Conservation (phyloP, 2,113 vertebrate species). For the Rafetus swinhoei region DNA sequence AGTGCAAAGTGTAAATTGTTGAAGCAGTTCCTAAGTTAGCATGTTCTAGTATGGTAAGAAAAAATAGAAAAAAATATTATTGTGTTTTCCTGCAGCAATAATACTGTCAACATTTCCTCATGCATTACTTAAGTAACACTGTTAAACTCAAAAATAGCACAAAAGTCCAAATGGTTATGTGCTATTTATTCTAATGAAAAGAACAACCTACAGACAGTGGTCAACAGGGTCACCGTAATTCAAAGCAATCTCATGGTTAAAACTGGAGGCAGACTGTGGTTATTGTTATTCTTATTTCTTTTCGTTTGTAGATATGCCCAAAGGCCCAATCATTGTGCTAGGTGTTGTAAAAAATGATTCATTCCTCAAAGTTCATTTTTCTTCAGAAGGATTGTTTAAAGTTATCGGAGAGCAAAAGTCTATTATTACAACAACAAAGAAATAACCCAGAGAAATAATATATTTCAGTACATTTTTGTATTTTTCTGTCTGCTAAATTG, state of each 20-base stretch:
- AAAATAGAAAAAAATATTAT: neutral
- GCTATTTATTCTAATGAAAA: neutral
- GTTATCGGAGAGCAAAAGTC: neutral
- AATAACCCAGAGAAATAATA: neutral
- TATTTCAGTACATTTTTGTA: neutral
- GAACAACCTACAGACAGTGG: neutral
- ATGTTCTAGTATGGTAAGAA: neutral
- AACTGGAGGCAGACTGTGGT: neutral
- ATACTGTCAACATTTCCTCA: fast-evolving
- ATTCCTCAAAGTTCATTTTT: neutral
- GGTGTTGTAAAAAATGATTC: neutral
- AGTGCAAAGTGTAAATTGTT: neutral
- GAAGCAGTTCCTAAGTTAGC: neutral
- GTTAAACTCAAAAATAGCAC: neutral
- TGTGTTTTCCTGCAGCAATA: neutral
- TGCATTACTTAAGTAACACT: neutral
- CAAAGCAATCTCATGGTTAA: neutral
- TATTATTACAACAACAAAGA: neutral
- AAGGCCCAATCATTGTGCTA: neutral
- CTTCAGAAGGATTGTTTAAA: neutral
- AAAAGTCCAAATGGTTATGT: neutral
- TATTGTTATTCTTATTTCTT: neutral
- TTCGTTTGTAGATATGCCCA: neutral
- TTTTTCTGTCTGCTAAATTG: neutral
- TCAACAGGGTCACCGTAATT: neutral